Percentiles rank a stretch among this genome's conserved stretches.
Conservation (phyloP, 2,113 vertebrate species). For the Jacana jacana region DNA sequence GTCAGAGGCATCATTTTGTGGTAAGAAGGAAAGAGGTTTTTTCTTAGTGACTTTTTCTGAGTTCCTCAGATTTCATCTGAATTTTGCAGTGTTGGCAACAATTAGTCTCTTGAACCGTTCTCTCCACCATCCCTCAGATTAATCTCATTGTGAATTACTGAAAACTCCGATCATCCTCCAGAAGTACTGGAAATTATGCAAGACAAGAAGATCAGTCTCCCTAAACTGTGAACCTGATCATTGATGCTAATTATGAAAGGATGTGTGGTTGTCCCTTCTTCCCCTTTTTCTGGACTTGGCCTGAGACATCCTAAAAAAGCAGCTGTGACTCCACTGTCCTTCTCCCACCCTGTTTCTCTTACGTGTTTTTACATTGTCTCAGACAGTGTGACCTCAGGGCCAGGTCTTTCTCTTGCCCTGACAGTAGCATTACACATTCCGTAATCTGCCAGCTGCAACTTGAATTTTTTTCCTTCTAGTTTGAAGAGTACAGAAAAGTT, state of each 20-base stretch:
- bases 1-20: not conserved
- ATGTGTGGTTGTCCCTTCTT: not conserved
- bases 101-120: not conserved
- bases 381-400: rapidly evolving
- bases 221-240: not conserved
- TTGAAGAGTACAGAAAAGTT: not conserved
- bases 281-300: not conserved
- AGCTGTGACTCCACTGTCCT: not conserved
- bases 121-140: not conserved
- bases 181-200: not conserved
- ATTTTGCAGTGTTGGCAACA: not conserved
- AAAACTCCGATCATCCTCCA: not conserved
- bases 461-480: not conserved
- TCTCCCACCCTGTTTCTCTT: not conserved
- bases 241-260: not conserved
- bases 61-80: not conserved
- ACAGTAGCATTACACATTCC: not conserved
- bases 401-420: not conserved
- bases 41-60: not conserved
- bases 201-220: not conserved
- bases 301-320: not conserved
- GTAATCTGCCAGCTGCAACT: not conserved
- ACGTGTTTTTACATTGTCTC: not conserved
- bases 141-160: not conserved
- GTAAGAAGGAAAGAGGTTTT: not conserved